Evolutionary conservation across 2,113 vertebrate genomes (phyloP), one percentile per base, ranked within the genome.

Genomic region (Pteruthius melanotis): DNA sequence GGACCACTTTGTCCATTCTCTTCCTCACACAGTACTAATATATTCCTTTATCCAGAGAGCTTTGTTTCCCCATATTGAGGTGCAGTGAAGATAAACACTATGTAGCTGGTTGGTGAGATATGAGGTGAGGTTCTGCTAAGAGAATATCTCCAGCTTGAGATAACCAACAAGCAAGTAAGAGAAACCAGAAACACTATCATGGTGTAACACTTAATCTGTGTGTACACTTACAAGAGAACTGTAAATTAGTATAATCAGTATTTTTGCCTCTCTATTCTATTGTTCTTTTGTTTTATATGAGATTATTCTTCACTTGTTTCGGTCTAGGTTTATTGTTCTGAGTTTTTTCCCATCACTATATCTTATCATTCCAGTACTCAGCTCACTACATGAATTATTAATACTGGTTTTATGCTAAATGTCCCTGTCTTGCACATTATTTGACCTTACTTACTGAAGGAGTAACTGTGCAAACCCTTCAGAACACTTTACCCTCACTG

Each of bases 321-420:
- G 56, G 15, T 21, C 18, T 60, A 49, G 20, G 26, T 35, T 78
- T 79, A 20, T 50, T 56, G 22, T 3, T 3, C 24, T 14, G 54
- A 4, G 3, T 40, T 75, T 63, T 81, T 2, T 1, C 13, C 13
- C 64, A 91, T 77, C 44, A 49, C 66, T 84, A 9, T 91, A 77
- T 84, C 72, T 94, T 93, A 95, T 75, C 65, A 69, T 91, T 95
- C 49, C 56, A 84, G 52, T 52, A 83, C 54, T 89, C 10, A 4
- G 49, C 24, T 94, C 56, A 16, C 47, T 24, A 42, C 30, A 83
- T 96, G 76, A 95, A 97, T 97, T 96, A 94, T 97, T 97, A 95
- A 97, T 77, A 70, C 24, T 94, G 83, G 93, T 96, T 96, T 97
- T 94, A 97, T 95, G 90, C 40, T 96, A 91, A 97, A 97, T 85